Evolutionary conservation across 2,797 vertebrate genomes (phyloP), one percentile per base, ranked within the genome.

Genomic region (Clamator glandarius): DNA sequence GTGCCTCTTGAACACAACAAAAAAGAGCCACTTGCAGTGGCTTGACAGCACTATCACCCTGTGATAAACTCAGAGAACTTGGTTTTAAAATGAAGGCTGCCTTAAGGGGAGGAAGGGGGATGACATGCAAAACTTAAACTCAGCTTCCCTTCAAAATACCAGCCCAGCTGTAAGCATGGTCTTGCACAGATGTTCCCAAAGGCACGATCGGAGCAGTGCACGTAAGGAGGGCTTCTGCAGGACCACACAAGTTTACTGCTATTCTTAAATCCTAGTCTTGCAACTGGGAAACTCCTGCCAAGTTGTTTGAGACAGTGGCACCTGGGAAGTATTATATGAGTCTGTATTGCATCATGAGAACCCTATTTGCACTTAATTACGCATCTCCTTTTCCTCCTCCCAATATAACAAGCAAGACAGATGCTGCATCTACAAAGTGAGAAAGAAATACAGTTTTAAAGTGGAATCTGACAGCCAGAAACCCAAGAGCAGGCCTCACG

Each of bases 201-300:
- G 79, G 90, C 91, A 75, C 81, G 31, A 42, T 54, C 1, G 5
- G 87, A 78, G 75, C 95, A 33, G 91, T 8, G 24, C 93, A 96
- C 59, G 21, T 93, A 95, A 89, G 61, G 67, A 96, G 74, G 13
- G 9, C 85, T 95, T 97, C 95, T 97, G 96, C 96, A 97, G 96
- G 98, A 97, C 97, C 97, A 98, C 98, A 97, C 97, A 98, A 93
- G 97, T 96, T 98, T 84, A 79, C 59, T 89, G 86, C 89, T 39
- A 16, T 89, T 90, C 96, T 74, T 35, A 95, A 90, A 90, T 79
- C 83, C 59, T 52, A 87, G 79, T 35, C 94, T 86, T 1, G 0
- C 88, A 92, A 92, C 63, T 74, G 78, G 39, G 75, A 92, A 94
- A 84, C 76, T 93, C 87, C 94, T 95, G 92, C 94, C 79, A 84